Conservation (phyloP, 2,797 vertebrate species). For the Pachyuromys duprasi region DNA sequence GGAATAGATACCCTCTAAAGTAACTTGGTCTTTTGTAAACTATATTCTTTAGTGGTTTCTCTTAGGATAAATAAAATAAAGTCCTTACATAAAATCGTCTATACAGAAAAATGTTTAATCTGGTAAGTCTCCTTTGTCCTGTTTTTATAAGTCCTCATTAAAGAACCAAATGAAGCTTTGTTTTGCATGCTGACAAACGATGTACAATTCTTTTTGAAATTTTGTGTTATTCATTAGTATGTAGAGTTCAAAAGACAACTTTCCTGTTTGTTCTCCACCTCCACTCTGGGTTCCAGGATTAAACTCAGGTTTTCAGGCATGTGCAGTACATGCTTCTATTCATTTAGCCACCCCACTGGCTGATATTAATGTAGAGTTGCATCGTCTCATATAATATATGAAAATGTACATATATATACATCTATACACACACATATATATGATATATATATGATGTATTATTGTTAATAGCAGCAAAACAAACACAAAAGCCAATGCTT, state of each 20-base stretch:
- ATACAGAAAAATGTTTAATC: background rate
- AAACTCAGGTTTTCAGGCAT: background rate
- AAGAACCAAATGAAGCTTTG: background rate
- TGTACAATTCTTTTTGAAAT: background rate
- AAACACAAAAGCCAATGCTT: background rate
- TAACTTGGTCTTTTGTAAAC: background rate
- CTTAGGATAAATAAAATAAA: background rate
- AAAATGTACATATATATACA: background rate
- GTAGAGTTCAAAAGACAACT: background rate
- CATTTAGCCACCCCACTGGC: too few species aligned
- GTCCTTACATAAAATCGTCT: background rate
- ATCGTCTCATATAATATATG: background rate
- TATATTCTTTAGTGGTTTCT: background rate
- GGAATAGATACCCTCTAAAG: background rate
- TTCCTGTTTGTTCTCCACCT: background rate
- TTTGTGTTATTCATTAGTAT: background rate
- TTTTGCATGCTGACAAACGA: background rate
- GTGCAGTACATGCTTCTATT: background rate
- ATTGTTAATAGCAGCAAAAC: background rate
- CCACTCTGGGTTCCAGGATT: background rate
- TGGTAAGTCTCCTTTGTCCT: background rate
- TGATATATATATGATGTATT: background rate
- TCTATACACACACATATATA: too few species aligned
- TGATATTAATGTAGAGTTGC: background rate
- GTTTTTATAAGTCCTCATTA: background rate